These are phyloP conservation scores for Plusia festucae DNA, from an alignment of 2,888 invertebrate genomes.

Conservation along the genomic window DNA sequence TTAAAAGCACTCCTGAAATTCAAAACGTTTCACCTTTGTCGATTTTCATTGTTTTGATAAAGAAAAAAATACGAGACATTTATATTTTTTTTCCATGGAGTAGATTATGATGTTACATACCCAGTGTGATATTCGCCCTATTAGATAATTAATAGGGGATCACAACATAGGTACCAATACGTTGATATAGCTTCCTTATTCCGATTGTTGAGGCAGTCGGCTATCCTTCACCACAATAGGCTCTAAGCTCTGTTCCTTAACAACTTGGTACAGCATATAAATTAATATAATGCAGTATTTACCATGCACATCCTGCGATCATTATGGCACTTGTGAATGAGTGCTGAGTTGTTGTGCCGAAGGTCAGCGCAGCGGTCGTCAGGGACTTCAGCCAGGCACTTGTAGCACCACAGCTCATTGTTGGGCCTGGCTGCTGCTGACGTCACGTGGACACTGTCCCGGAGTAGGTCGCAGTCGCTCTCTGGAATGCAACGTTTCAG, in stretches of 20 bases:
- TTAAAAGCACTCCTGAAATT: too few species aligned
- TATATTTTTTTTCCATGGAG: too few species aligned
- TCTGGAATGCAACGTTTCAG: conserved; percentile 70
- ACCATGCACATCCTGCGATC: conserved; percentile 95
- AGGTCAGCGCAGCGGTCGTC: conserved; percentile 93
- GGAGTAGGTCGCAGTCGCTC: conserved; percentile 79
- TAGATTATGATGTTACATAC: too few species aligned
- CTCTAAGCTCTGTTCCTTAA: neutral
- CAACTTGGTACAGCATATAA: neutral
- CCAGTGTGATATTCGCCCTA: too few species aligned
- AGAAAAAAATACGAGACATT: too few species aligned
- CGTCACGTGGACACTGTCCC: conserved; percentile 93
- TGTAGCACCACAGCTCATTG: conserved; percentile 95
- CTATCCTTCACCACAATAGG: too few species aligned
- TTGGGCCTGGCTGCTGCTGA: conserved; percentile 93
- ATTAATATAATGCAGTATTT: conserved; percentile 54
- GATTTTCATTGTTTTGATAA: too few species aligned
- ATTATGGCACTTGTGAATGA: conserved; percentile 93
- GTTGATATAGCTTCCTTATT: too few species aligned
- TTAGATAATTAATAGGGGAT: too few species aligned
- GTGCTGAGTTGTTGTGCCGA: conserved; percentile 88
- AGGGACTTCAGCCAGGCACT: conserved; percentile 93
- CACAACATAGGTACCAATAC: too few species aligned
- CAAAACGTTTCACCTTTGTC: too few species aligned
- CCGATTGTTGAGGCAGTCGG: too few species aligned